phyloP scores from a whole-genome alignment of 2,113 vertebrate species.

The Chaetops frenatus region DNA sequence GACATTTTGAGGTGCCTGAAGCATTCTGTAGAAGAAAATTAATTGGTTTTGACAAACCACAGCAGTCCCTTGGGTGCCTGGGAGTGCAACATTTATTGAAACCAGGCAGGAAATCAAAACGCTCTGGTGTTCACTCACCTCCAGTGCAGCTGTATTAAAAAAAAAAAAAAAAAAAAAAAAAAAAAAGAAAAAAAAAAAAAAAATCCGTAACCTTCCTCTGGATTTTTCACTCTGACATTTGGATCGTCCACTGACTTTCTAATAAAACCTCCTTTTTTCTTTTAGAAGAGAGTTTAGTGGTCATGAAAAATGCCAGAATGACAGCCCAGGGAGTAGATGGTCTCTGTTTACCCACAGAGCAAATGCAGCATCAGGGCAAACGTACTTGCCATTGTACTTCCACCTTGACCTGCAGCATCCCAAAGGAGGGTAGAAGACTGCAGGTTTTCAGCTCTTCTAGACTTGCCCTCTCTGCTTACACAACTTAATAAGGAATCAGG shows the following conservation, averaged over 20 bases:
- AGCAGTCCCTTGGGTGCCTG: constrained; percentile 60
- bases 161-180: not conserved
- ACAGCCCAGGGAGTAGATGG: not conserved
- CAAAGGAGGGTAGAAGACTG: not conserved
- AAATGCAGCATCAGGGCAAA: not conserved
- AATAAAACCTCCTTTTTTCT: not conserved
- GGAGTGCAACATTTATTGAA: constrained; percentile 54
- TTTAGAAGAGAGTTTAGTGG: not conserved
- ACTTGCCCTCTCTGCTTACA: not conserved
- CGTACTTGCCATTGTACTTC: not conserved
- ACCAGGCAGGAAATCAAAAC: constrained; percentile 52
- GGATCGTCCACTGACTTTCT: not conserved
- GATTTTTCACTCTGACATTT: not conserved
- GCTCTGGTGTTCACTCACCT: constrained; percentile 35
- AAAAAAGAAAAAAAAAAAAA: not conserved
- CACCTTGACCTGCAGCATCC: not conserved
- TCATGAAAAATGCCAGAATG: not conserved
- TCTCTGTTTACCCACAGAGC: constrained; percentile 8
- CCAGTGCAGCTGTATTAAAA: not conserved
- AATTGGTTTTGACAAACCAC: constrained; percentile 77
- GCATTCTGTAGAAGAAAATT: constrained; percentile 69
- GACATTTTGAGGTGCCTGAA: constrained; percentile 63
- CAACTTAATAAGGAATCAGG: not conserved
- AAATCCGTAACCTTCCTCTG: not conserved
- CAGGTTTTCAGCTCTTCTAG: not conserved